These are phyloP conservation scores for Aphaenogaster floridana DNA, from an alignment of 1,140 invertebrate genomes.

Conservation along the genomic window DNA sequence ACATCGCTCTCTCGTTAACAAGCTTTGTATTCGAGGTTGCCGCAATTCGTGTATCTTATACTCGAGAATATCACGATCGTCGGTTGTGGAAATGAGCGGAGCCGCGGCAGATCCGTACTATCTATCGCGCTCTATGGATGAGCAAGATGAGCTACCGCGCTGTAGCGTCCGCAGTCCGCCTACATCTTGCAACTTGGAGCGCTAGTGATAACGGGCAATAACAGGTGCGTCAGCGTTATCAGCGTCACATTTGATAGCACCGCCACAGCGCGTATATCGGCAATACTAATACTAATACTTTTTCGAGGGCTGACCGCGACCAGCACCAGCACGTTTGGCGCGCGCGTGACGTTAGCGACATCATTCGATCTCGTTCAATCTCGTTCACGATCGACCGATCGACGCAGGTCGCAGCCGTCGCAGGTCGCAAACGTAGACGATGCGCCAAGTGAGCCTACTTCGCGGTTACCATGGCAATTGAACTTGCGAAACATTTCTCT, in stretches of 20 bases:
- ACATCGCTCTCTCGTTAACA: not conserved
- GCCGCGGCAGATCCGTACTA: no score
- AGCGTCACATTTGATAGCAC: conserved; percentile 1
- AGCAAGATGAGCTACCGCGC: not conserved
- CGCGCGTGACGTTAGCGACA: no score
- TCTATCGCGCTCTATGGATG: no score
- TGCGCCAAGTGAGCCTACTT: not conserved
- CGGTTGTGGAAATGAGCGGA: not conserved
- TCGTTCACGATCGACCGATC: not conserved
- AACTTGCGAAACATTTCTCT: conserved; percentile 5
- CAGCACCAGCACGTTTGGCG: no score
- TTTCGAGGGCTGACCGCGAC: no score
- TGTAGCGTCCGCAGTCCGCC: not conserved
- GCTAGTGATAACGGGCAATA: conserved; percentile 29
- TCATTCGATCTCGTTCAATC: not conserved
- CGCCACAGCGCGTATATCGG: not conserved
- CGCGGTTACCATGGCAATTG: not conserved
- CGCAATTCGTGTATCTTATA: not conserved
- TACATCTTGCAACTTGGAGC: conserved; percentile 15
- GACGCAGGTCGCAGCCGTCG: no score
- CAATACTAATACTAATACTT: no score
- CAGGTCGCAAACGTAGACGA: no score
- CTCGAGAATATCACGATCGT: not conserved
- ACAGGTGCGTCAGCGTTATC: conserved; percentile 24
- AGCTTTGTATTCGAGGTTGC: not conserved